Evolutionary conservation across 2,113 vertebrate genomes (phyloP).

Genomic region (Leptosomus discolor): DNA sequence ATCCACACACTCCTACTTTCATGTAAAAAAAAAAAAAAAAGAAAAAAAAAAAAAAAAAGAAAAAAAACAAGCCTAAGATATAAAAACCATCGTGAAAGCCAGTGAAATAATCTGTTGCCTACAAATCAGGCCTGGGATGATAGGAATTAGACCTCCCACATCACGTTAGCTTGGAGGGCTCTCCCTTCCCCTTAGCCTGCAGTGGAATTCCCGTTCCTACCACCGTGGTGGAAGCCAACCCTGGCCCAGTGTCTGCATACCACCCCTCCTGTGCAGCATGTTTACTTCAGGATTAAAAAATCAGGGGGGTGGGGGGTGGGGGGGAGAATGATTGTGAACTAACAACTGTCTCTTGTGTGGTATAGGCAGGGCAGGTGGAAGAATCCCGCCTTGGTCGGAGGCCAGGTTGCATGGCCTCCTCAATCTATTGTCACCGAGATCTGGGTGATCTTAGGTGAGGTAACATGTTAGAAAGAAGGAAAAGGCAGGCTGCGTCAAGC

Average conservation of each 20-base stretch:
- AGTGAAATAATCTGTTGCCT: constrained; percentile 52
- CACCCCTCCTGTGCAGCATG: neutral
- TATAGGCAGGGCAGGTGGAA: neutral
- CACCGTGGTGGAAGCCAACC: constrained; percentile 14
- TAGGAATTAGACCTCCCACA: constrained; percentile 68
- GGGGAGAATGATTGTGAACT: neutral
- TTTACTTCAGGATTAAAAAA: constrained; percentile 36
- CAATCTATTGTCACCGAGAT: neutral
- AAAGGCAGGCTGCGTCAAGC: neutral
- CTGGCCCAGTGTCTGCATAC: constrained; percentile 14
- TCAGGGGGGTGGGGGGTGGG: neutral
- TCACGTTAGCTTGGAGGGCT: constrained; percentile 58
- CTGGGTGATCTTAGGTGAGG: neutral
- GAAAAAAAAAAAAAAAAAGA: neutral
- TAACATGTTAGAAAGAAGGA: neutral
- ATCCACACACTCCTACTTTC: constrained; percentile 48
- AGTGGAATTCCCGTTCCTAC: constrained; percentile 42
- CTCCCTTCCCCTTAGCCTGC: constrained; percentile 52
- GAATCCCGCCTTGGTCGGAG: neutral
- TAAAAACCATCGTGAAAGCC: constrained; percentile 23
- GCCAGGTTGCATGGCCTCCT: neutral
- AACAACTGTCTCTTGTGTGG: neutral
- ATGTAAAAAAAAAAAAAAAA: constrained; percentile 39
- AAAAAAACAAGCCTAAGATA: neutral
- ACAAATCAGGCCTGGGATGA: constrained; percentile 41